Percentiles rank a stretch among this genome's conserved stretches.
These are phyloP conservation scores for Ancistrus triradiatus DNA, from an alignment of 2,113 vertebrate species.

Conservation along the genomic window DNA sequence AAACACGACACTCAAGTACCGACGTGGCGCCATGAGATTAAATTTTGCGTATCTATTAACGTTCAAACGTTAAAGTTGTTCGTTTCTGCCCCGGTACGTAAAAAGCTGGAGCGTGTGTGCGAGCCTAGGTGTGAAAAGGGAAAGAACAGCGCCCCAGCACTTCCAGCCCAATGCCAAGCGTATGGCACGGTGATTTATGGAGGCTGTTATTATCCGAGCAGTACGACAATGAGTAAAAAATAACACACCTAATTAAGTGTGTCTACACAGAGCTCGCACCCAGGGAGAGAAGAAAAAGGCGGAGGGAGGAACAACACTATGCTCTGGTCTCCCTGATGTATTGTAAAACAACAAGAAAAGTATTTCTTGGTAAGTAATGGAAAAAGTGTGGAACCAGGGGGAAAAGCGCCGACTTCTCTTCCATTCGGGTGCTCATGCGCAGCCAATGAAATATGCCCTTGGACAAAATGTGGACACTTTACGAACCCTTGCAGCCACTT, in stretches of 20 bases:
- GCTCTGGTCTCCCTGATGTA: background rate
- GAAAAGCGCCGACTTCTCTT: background rate
- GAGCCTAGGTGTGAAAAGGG: constrained; percentile 53
- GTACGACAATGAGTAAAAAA: constrained; percentile 60
- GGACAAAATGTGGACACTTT: too few relatives aligned
- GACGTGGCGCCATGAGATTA: too few relatives aligned
- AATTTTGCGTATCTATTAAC: too few relatives aligned
- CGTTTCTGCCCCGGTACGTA: too few relatives aligned
- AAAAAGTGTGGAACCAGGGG: background rate
- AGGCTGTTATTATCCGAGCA: constrained; percentile 60
- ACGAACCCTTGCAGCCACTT: too few relatives aligned
- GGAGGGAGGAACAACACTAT: background rate
- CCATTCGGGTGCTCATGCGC: background rate
- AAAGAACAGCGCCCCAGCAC: constrained; percentile 59
- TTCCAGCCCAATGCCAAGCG: constrained; percentile 59
- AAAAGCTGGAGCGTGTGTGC: background rate
- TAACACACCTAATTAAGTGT: constrained; percentile 58
- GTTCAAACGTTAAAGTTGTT: too few relatives aligned
- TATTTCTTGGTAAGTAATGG: background rate
- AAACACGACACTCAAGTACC: too few relatives aligned
- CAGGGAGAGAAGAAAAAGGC: constrained; percentile 10
- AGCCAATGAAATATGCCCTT: too few relatives aligned
- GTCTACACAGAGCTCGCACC: constrained; percentile 51
- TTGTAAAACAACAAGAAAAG: background rate
- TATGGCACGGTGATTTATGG: constrained; percentile 64